Evolutionary conservation across 2,113 vertebrate genomes (phyloP).

Genomic region (Zosterops japonicus): DNA sequence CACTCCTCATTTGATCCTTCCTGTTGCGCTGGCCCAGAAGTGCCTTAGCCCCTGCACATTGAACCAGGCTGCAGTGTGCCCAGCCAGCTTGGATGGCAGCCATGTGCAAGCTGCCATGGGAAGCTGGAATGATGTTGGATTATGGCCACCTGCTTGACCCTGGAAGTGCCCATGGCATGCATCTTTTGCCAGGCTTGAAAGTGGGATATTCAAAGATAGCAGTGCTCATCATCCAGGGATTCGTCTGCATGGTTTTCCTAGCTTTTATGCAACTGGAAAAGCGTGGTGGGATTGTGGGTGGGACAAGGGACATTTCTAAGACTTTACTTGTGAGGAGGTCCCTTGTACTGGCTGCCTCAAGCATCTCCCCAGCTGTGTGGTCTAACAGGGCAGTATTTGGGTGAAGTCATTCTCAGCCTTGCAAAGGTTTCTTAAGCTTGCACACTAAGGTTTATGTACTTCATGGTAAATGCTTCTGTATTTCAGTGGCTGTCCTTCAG

Average conservation of each 20-base stretch:
- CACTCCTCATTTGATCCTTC: not conserved
- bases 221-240: not conserved
- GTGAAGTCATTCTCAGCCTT: not conserved
- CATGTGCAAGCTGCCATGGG: too few species aligned
- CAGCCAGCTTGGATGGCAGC: not conserved
- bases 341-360: not conserved
- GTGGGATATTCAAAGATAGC: not conserved
- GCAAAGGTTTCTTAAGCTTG: not conserved
- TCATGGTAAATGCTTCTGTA: not conserved
- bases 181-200: not conserved
- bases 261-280: not conserved
- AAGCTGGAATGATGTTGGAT: not conserved
- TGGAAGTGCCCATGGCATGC: not conserved
- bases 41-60: not conserved
- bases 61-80: not conserved
- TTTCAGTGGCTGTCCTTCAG: conserved; percentile 7
- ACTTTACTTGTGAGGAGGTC: not conserved
- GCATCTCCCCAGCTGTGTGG: not conserved
- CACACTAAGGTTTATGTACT: not conserved
- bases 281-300: not conserved
- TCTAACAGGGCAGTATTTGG: not conserved
- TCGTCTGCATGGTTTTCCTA: not conserved
- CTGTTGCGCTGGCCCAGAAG: not conserved
- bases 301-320: not conserved
- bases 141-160: not conserved